A percentile compares a stretch with the other conserved stretches of the same genome.
phyloP scores from a whole-genome alignment of 1,140 invertebrate genomes.

The Luehdorfia chinensis region DNA sequence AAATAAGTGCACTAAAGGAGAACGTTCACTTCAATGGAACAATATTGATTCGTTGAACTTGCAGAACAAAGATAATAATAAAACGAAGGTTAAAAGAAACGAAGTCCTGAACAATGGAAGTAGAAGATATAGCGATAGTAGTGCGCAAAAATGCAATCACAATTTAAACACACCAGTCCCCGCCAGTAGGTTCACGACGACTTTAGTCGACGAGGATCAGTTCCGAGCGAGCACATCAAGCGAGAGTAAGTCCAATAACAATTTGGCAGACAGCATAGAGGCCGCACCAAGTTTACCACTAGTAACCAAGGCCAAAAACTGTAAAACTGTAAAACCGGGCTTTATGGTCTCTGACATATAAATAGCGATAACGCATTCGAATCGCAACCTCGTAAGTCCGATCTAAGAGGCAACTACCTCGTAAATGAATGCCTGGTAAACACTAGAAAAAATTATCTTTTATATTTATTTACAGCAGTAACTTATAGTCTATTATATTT shows the following conservation, averaged over 20 bases:
- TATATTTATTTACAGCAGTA: too few relatives aligned
- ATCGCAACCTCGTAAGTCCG: background rate
- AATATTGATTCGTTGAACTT: conserved; percentile 50
- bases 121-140: conserved; percentile 62
- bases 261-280: conserved; percentile 18
- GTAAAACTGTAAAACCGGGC: conserved; percentile 48
- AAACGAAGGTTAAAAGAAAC: conserved; percentile 39
- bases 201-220: conserved; percentile 51
- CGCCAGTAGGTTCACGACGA: conserved; percentile 61
- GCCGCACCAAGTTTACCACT: conserved; percentile 21
- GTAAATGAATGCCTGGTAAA: too few relatives aligned
- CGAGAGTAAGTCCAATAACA: conserved; percentile 38
- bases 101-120: conserved; percentile 54
- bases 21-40: conserved; percentile 31
- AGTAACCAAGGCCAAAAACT: conserved; percentile 49
- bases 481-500: too few relatives aligned
- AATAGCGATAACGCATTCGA: conserved; percentile 1
- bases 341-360: conserved; percentile 45
- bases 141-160: conserved; percentile 47
- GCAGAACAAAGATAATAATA: conserved; percentile 41
- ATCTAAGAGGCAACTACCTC: too few relatives aligned
- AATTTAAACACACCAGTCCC: conserved; percentile 28
- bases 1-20: conserved; percentile 50
- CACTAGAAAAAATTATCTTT: too few relatives aligned
- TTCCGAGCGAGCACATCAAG: conserved; percentile 33